These are phyloP conservation scores for Miltochrista miniata DNA, from an alignment of 2,888 invertebrate genomes.

Conservation along the genomic window DNA sequence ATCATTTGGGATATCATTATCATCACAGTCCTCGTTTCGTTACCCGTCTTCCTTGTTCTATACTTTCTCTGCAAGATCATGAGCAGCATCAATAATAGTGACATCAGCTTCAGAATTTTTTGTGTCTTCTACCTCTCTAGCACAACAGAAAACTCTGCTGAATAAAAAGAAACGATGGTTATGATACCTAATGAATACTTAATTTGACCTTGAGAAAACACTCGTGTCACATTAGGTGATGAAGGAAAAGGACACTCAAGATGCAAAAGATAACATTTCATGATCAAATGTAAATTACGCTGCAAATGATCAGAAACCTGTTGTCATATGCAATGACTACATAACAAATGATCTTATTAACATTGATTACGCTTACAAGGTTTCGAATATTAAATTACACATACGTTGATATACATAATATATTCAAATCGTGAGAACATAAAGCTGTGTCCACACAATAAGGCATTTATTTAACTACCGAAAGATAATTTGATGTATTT, in stretches of 20 bases:
- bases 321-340: constrained; percentile 20
- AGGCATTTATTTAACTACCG: constrained; percentile 8
- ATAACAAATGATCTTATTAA: constrained; percentile 21
- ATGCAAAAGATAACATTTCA: neutral
- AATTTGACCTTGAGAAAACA: neutral
- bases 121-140: too few relatives aligned
- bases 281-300: neutral
- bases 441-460: constrained; percentile 6
- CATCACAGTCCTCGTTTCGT: too few relatives aligned
- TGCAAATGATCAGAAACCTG: constrained; percentile 12
- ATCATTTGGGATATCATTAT: too few relatives aligned
- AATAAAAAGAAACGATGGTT: neutral
- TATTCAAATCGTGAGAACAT: constrained; percentile 32
- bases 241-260: neutral
- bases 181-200: neutral
- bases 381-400: constrained; percentile 33
- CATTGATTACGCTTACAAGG: constrained; percentile 35
- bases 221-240: too few relatives aligned
- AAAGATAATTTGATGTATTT: constrained; percentile 7
- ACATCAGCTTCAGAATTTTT: too few relatives aligned
- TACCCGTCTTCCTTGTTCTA: too few relatives aligned
- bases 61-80: too few relatives aligned
- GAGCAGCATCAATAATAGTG: too few relatives aligned
- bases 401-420: constrained; percentile 7
- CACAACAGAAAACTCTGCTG: too few relatives aligned